Percentiles rank a stretch among this genome's conserved stretches.
Evolutionary conservation across 1,140 invertebrate genomes (phyloP).

Genomic region (Atta cephalotes): DNA sequence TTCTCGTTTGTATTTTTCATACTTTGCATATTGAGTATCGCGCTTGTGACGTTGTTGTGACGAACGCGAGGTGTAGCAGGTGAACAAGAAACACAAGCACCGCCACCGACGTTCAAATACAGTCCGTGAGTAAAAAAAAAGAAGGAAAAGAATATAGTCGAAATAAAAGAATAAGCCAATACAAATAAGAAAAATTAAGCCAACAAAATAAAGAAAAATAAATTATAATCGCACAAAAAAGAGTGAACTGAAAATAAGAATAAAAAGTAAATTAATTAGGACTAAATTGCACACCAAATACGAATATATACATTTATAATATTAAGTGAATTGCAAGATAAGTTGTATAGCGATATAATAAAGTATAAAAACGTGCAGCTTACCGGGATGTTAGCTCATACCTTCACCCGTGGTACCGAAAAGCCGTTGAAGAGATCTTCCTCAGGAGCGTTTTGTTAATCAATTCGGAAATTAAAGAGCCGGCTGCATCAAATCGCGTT

Average conservation of each 20-base stretch:
- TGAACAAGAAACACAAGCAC: constrained; percentile 53
- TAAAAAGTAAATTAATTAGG: constrained; percentile 51
- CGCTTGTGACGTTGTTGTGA: constrained; percentile 3
- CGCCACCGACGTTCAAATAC: constrained; percentile 43
- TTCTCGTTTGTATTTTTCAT: constrained; percentile 1
- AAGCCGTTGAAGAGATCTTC: constrained; percentile 77
- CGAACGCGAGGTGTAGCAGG: constrained; percentile 40
- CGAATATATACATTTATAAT: constrained; percentile 60
- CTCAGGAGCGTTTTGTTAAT: constrained; percentile 82
- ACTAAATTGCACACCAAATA: constrained; percentile 83
- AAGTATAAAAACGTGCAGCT: constrained; percentile 77
- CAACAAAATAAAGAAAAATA: constrained; percentile 57
- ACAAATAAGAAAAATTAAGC: constrained; percentile 35
- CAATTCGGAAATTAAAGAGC: constrained; percentile 72
- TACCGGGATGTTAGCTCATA: constrained; percentile 81
- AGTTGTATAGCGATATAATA: constrained; percentile 33
- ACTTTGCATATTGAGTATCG: constrained; percentile 4
- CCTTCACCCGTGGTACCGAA: constrained; percentile 83
- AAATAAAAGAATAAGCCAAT: constrained; percentile 63
- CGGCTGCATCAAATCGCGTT: constrained; percentile 12
- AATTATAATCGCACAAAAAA: constrained; percentile 38
- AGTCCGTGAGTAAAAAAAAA: constrained; percentile 14
- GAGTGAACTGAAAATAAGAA: background rate
- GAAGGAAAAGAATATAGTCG: constrained; percentile 1
- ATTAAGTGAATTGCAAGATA: constrained; percentile 35